Conservation (phyloP, 2,797 vertebrate species). For the Coilia nasus region DNA sequence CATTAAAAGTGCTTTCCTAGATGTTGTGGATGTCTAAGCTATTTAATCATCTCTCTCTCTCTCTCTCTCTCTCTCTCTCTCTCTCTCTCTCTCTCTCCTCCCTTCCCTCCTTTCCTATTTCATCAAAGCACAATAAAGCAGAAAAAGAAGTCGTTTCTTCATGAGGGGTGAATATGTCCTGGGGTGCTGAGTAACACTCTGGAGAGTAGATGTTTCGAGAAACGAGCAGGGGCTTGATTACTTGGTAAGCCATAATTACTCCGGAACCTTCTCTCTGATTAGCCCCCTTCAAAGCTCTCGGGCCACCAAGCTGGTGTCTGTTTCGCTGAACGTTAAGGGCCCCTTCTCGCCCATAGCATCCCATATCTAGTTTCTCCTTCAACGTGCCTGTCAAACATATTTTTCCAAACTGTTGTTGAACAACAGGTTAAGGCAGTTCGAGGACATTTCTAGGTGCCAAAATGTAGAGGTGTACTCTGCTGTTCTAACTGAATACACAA, state of each 20-base stretch:
- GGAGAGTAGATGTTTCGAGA: not conserved
- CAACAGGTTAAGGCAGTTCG: not conserved
- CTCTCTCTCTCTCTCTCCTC: not conserved
- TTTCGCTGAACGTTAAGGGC: slow-evolving; percentile 24
- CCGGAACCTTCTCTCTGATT: slow-evolving; percentile 59
- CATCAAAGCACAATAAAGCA: slow-evolving; percentile 18
- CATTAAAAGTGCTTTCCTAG: not conserved
- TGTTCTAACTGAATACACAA: not conserved
- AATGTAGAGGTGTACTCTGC: not conserved
- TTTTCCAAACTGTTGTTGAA: not conserved
- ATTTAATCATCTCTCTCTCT: slow-evolving; percentile 38
- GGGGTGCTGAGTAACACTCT: not conserved
- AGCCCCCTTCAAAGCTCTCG: slow-evolving; percentile 34
- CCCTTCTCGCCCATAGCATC: not conserved
- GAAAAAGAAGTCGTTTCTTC: not conserved
- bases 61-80: slow-evolving; percentile 7
- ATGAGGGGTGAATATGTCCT: not conserved
- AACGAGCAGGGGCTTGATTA: slow-evolving; percentile 3
- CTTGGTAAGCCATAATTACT: slow-evolving; percentile 60
- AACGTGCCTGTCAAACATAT: slow-evolving; percentile 51
- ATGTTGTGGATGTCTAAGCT: slow-evolving; percentile 29
- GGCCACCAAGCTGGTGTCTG: slow-evolving; percentile 15
- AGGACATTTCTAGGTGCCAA: not conserved
- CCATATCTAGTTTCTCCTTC: slow-evolving; percentile 35
- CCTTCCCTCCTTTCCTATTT: not conserved